Percentiles rank a stretch among this genome's conserved stretches.
Conservation (phyloP, 2,888 invertebrate species). For the Eupithecia centaureata region DNA sequence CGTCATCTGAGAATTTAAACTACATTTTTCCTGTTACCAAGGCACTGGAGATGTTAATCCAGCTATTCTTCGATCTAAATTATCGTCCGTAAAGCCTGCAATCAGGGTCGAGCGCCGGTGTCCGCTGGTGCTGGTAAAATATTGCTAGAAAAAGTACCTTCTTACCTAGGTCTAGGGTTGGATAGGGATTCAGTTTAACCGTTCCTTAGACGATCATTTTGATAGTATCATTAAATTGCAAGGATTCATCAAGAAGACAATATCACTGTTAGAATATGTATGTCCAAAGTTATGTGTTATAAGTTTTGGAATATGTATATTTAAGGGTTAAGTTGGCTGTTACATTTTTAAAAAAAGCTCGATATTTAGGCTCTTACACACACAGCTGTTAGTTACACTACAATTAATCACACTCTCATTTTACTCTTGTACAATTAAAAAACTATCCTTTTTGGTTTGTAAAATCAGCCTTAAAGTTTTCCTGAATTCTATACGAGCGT, state of each 20-base stretch:
- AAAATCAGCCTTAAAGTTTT: no score
- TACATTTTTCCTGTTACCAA: constrained; percentile 2
- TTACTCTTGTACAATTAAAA: no score
- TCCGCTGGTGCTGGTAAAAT: constrained; percentile 57
- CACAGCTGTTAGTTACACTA: no score
- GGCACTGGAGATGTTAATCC: constrained; percentile 52
- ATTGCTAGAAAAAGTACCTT: constrained; percentile 43
- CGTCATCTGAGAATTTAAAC: neutral
- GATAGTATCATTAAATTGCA: neutral
- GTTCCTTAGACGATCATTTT: neutral
- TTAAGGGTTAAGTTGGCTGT: no score
- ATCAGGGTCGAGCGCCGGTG: constrained; percentile 54
- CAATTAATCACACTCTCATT: no score
- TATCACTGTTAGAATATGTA: no score
- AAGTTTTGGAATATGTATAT: no score
- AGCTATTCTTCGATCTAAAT: constrained; percentile 60
- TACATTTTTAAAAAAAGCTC: no score
- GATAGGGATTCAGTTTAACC: constrained; percentile 32
- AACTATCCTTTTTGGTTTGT: no score
- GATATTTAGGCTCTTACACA: no score
- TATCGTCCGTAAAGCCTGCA: constrained; percentile 62
- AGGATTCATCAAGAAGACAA: neutral
- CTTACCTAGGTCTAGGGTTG: constrained; percentile 38
- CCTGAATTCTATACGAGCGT: no score
- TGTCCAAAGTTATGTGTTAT: no score